Evolutionary conservation across 2,797 vertebrate genomes (phyloP).

Genomic region (Typhlichthys eigenmanni): DNA sequence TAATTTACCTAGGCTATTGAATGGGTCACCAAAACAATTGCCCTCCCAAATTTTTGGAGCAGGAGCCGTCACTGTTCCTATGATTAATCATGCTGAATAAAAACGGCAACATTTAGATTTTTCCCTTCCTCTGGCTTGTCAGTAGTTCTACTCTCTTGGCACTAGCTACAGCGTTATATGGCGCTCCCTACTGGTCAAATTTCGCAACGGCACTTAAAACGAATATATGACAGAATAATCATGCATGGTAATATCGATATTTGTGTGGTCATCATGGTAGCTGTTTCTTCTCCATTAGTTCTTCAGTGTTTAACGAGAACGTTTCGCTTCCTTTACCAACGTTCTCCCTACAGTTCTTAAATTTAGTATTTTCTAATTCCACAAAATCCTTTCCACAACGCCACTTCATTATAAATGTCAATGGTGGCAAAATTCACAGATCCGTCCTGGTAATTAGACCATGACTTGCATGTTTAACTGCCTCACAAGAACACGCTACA

Average conservation of each 20-base stretch:
- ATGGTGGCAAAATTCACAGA: constrained; percentile 16
- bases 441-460: constrained; percentile 4
- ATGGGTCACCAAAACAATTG: too few relatives aligned
- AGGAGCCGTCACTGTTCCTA: too few relatives aligned
- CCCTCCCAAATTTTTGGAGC: too few relatives aligned
- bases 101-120: too few relatives aligned
- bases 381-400: too few relatives aligned
- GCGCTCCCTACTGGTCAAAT: constrained; percentile 73
- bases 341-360: neutral
- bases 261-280: constrained; percentile 26
- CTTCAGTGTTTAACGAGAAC: constrained; percentile 7
- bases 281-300: neutral
- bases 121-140: neutral
- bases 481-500: constrained; percentile 19
- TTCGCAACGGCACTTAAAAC: constrained; percentile 36
- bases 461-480: constrained; percentile 16
- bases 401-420: too few relatives aligned
- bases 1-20: too few relatives aligned
- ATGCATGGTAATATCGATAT: constrained; percentile 20
- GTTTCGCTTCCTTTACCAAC: neutral
- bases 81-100: too few relatives aligned
- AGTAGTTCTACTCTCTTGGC: neutral
- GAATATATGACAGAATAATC: constrained; percentile 54
- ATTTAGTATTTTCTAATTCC: too few relatives aligned
- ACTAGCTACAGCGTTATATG: constrained; percentile 59